Conservation (phyloP, 2,113 vertebrate species). For the Aramus guarauna region DNA sequence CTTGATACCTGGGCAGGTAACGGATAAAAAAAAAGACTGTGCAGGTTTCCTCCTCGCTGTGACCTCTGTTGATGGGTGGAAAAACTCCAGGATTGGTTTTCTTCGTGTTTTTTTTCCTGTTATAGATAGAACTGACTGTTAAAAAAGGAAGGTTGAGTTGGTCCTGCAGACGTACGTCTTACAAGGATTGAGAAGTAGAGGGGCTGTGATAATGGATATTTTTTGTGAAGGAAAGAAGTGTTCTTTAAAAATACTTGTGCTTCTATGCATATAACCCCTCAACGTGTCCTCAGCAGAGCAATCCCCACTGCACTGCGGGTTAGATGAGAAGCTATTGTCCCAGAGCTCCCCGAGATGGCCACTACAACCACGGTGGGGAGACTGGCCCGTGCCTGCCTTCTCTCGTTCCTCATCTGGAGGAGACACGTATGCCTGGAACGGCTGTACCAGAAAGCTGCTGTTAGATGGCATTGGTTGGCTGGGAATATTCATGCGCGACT, state of each 20-base stretch:
- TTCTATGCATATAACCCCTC: rapidly evolving
- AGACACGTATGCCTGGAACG: background rate
- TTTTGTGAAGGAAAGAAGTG: background rate
- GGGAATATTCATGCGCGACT: conserved; percentile 33
- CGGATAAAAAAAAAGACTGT: background rate
- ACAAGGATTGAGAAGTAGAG: background rate
- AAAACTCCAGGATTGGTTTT: background rate
- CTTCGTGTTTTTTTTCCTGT: background rate
- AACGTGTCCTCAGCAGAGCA: background rate
- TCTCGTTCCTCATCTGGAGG: background rate
- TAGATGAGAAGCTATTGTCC: background rate
- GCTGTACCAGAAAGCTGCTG: background rate
- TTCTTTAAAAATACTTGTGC: background rate
- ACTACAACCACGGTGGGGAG: background rate
- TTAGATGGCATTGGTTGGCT: background rate
- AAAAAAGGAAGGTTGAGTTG: background rate
- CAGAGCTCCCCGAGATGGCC: background rate
- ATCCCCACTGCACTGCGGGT: background rate
- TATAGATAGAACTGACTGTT: background rate
- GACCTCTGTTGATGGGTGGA: background rate
- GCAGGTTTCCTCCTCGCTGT: background rate
- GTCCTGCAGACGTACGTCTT: background rate
- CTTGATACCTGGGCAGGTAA: background rate
- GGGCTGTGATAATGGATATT: background rate
- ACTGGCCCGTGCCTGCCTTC: background rate